Evolutionary conservation across 64 coral and sea anemone genomes (phyloP).

Genomic region (Anthopleura sola): DNA sequence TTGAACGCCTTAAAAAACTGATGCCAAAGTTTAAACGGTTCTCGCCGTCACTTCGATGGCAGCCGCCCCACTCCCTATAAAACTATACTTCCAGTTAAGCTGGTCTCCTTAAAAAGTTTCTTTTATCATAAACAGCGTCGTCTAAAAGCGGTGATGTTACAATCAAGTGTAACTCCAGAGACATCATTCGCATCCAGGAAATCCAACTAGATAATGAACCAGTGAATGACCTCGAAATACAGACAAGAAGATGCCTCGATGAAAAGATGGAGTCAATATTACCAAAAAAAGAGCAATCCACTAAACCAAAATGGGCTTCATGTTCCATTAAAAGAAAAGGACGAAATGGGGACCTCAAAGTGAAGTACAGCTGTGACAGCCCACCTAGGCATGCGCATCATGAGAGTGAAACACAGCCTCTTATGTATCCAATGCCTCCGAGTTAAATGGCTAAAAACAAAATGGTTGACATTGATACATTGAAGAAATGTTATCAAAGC

Average conservation of each 20-base stretch:
- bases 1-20: too few species aligned
- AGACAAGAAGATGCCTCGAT: background rate
- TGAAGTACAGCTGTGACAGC: slow-evolving; percentile 20
- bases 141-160: slow-evolving; percentile 9
- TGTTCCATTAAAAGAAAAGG: slow-evolving; percentile 30
- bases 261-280: slow-evolving; percentile 3
- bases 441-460: background rate
- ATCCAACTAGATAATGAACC: slow-evolving; percentile 27
- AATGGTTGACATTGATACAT: background rate
- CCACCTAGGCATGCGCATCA: background rate
- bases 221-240: background rate
- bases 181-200: slow-evolving; percentile 10
- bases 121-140: background rate
- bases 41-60: too few species aligned
- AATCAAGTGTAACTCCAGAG: background rate
- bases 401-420: background rate
- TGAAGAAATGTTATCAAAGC: background rate
- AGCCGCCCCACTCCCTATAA: too few species aligned
- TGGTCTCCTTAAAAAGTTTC: background rate
- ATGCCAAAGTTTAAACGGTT: too few species aligned
- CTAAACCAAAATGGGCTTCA: background rate
- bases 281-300: too few species aligned
- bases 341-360: slow-evolving; percentile 13
- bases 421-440: background rate
- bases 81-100: too few species aligned